Evolutionary conservation across 2,888 invertebrate genomes (phyloP).

Genomic region (Dexiosoma caninum): DNA sequence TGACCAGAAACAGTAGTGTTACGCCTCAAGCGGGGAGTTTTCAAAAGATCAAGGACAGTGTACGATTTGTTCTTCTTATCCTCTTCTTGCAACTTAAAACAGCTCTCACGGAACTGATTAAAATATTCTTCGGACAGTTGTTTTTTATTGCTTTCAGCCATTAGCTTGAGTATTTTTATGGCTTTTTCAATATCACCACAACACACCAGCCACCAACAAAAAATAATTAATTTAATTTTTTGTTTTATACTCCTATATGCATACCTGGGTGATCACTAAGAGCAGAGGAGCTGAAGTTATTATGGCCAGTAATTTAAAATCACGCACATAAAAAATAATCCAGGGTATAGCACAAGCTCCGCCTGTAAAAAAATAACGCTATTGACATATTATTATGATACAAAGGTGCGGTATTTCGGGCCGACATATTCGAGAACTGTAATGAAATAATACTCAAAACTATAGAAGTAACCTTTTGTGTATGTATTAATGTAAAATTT

Average conservation of each 20-base stretch:
- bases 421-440: conserved; percentile 91
- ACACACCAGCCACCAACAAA: conserved; percentile 87
- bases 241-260: not conserved
- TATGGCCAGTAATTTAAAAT: conserved; percentile 86
- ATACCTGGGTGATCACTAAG: conserved; percentile 86
- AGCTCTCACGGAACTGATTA: conserved; percentile 82
- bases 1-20: conserved; percentile 86
- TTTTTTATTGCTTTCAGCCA: conserved; percentile 86
- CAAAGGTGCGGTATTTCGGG: conserved; percentile 91
- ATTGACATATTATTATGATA: conserved; percentile 95
- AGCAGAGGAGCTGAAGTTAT: conserved; percentile 85
- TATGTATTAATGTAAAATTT: too few species aligned
- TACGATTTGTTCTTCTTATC: conserved; percentile 84
- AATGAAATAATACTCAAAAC: too few species aligned
- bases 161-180: conserved; percentile 84
- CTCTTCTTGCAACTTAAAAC: conserved; percentile 83
- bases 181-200: conserved; percentile 89
- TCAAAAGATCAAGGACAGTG: conserved; percentile 87
- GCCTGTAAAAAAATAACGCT: conserved; percentile 89
- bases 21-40: conserved; percentile 84
- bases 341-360: conserved; percentile 88
- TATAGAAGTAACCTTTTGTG: too few species aligned
- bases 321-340: conserved; percentile 86
- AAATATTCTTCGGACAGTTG: conserved; percentile 85
- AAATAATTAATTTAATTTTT: not conserved